Evolutionary conservation across 1,140 invertebrate genomes (phyloP).

Genomic region (Drosophila baimaii): DNA sequence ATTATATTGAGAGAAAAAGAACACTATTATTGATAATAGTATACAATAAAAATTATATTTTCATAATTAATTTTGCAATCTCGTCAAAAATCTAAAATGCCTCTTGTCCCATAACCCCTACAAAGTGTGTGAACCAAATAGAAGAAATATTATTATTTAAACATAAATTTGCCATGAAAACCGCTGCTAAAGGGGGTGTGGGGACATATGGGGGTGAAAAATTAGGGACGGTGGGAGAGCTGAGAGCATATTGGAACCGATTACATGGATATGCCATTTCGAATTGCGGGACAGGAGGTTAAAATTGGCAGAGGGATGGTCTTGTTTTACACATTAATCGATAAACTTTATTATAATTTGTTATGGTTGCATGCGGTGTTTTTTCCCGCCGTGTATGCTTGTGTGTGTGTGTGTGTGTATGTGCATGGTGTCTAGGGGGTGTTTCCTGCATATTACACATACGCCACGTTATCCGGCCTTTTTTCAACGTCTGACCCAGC

Average conservation of each 20-base stretch:
- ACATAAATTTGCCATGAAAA: constrained; percentile 60
- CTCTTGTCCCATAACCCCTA: neutral
- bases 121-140: neutral
- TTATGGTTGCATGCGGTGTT: constrained; percentile 49
- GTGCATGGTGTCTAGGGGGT: neutral
- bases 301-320: neutral
- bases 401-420: neutral
- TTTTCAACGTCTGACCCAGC: constrained; percentile 43
- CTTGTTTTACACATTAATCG: constrained; percentile 71
- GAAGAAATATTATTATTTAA: constrained; percentile 33
- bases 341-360: constrained; percentile 81
- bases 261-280: constrained; percentile 33
- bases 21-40: no score
- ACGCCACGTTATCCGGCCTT: constrained; percentile 55
- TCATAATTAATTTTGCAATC: neutral
- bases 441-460: constrained; percentile 40
- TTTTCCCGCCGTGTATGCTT: no score
- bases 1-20: no score
- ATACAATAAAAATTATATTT: neutral
- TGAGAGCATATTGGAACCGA: constrained; percentile 66
- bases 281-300: neutral
- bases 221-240: neutral
- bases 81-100: neutral
- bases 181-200: constrained; percentile 4
- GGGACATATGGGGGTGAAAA: constrained; percentile 4